Evolutionary conservation across 2,797 vertebrate species (phyloP), one percentile per base, ranked within the genome.

Genomic region (Cossypha caffra): DNA sequence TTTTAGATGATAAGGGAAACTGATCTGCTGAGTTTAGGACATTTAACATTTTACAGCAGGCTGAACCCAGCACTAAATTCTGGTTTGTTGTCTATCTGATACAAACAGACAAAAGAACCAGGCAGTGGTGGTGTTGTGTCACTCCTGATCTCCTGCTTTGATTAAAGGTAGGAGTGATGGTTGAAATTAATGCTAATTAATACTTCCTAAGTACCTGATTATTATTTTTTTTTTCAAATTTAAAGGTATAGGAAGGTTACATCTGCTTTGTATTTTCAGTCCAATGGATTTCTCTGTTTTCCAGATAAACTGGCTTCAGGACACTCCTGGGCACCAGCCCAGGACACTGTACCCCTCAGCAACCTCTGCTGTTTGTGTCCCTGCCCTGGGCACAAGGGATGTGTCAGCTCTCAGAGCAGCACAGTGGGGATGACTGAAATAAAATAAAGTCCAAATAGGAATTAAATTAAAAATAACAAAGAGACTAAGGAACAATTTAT

Each of bases 301-400:
- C 67, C 61, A 88, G 31, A 81, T 73, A 43, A 78, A 48, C 54
- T 84, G 79, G 81, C 57, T 77, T 75, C 23, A 55, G 79, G 66
- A 79, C 52, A 57, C 47, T 79, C 78, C 75, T 77, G 89, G 78
- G 78, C 64, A 50, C 21, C 11, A 83, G 57, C 79, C 82, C 92
- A 78, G 87, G 54, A 78, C 31, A 25, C 13, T 1, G 0, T 8
- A 37, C 50, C 63, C 77, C 45, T 86, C 79, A 63, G 76, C 79
- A 90, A 37, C 76, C 55, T 86, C 51, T 83, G 16, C 73, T 76
- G 18, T 42, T 75, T 10, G 29, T 78, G 78, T 77, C 64, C 20
- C 3, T 86, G 81, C 66, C 76, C 68, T 75, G 69, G 68, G 47
- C 14, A 10, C 42, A 28, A 51, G 54, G 37, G 87, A 77, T 0